phyloP scores from a whole-genome alignment of 1,140 invertebrate species.

The Saccostrea echinata region DNA sequence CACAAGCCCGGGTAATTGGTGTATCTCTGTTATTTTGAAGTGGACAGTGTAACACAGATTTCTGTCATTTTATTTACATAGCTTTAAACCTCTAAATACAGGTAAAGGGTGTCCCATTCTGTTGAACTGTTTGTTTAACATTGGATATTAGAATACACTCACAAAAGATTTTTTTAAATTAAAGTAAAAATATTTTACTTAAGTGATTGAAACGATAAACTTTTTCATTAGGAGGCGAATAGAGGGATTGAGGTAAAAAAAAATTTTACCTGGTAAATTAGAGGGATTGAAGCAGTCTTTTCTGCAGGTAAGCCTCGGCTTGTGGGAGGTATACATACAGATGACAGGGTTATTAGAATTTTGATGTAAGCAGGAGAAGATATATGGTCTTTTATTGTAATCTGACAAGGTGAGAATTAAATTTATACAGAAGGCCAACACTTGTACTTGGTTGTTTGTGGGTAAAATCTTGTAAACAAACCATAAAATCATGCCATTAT shows the following conservation, averaged over 20 bases:
- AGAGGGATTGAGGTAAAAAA: not conserved
- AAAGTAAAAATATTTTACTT: conserved; percentile 17
- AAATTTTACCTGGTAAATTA: not conserved
- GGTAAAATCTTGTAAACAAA: not conserved
- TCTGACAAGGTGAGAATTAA: conserved; percentile 11
- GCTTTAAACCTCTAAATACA: conserved; percentile 12
- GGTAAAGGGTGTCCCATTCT: not conserved
- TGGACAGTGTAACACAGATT: conserved; percentile 16
- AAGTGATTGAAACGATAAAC: conserved; percentile 34
- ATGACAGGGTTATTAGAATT: conserved; percentile 22
- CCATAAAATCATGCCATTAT: conserved; percentile 1
- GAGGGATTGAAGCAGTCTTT: not conserved
- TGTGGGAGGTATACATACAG: conserved; percentile 10
- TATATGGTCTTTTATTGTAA: conserved; percentile 16
- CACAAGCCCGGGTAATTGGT: not conserved
- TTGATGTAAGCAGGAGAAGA: not conserved
- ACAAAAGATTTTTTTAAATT: conserved; percentile 8
- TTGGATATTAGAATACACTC: conserved; percentile 20
- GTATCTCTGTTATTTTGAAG: not conserved
- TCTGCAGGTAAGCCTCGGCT: not conserved
- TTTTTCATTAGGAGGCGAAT: conserved; percentile 16
- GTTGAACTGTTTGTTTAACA: conserved; percentile 9
- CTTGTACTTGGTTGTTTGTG: not conserved
- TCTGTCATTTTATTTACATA: conserved; percentile 20
- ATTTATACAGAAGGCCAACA: not conserved